These are phyloP conservation scores for Sebastes nivosus DNA, from an alignment of 2,797 vertebrate genomes.

Conservation along the genomic window DNA sequence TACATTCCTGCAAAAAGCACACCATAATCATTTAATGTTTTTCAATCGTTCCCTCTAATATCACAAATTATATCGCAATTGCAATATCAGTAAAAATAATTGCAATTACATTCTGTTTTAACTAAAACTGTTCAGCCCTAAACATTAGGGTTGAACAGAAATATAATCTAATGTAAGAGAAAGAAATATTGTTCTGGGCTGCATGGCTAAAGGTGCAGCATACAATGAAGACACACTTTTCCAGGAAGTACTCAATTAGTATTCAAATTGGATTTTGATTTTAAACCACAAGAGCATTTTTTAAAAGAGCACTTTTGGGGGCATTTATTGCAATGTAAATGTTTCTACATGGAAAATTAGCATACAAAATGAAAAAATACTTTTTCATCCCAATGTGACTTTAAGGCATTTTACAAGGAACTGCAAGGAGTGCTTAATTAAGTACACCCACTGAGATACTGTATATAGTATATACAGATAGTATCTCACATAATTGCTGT, in stretches of 20 bases:
- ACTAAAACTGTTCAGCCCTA: neutral
- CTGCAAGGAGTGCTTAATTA: neutral
- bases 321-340: slow-evolving; percentile 11
- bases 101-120: too few relatives aligned
- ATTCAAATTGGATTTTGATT: slow-evolving; percentile 32
- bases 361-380: slow-evolving; percentile 7
- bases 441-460: neutral
- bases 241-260: neutral
- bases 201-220: neutral
- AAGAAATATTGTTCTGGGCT: neutral
- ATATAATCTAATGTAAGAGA: neutral
- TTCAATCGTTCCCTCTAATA: too few relatives aligned
- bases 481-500: neutral
- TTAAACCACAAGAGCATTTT: slow-evolving; percentile 8
- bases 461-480: neutral
- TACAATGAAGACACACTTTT: neutral
- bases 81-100: too few relatives aligned
- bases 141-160: neutral
- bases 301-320: neutral
- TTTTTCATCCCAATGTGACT: neutral
- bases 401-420: slow-evolving; percentile 9
- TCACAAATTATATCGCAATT: too few relatives aligned
- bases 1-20: too few relatives aligned
- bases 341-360: slow-evolving; percentile 12
- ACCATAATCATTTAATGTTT: too few relatives aligned